Conservation (phyloP, 2,797 vertebrate genomes). For the Argyrosomus regius region DNA sequence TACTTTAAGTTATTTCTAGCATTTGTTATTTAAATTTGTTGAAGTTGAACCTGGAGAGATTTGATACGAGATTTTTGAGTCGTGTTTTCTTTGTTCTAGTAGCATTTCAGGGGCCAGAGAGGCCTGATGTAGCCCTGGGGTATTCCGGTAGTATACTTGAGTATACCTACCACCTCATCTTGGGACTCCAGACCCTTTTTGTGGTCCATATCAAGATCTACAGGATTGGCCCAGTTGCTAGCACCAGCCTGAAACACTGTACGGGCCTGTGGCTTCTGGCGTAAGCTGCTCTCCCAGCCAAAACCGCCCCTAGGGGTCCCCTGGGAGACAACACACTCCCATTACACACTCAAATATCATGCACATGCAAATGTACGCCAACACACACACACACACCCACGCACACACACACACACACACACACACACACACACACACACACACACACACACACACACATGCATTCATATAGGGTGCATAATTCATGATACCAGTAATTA, state of each 20-base stretch:
- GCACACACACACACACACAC: neutral
- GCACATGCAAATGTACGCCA: slow-evolving; percentile 43
- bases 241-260: slow-evolving; percentile 85
- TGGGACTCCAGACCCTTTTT: slow-evolving; percentile 60
- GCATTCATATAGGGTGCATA: neutral
- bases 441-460: neutral
- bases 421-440: neutral
- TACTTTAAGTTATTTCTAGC: neutral
- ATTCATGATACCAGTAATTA: slow-evolving; percentile 6
- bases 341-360: slow-evolving; percentile 64
- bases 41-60: neutral
- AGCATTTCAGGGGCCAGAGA: slow-evolving; percentile 21
- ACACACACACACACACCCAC: no score
- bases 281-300: slow-evolving; percentile 84
- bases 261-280: slow-evolving; percentile 83
- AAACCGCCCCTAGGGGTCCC: slow-evolving; percentile 77
- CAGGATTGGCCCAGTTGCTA: slow-evolving; percentile 71
- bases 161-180: slow-evolving; percentile 81
- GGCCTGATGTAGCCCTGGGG: slow-evolving; percentile 13
- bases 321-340: slow-evolving; percentile 78
- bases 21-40: neutral
- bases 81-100: neutral
- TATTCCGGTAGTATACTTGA: slow-evolving; percentile 61
- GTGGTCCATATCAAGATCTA: slow-evolving; percentile 62
- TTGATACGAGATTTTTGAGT: neutral